Percentiles rank a stretch among this genome's conserved stretches.
Conservation (phyloP, 53 echinoderm and acorn worm species). For the Zoroaster sp. region DNA sequence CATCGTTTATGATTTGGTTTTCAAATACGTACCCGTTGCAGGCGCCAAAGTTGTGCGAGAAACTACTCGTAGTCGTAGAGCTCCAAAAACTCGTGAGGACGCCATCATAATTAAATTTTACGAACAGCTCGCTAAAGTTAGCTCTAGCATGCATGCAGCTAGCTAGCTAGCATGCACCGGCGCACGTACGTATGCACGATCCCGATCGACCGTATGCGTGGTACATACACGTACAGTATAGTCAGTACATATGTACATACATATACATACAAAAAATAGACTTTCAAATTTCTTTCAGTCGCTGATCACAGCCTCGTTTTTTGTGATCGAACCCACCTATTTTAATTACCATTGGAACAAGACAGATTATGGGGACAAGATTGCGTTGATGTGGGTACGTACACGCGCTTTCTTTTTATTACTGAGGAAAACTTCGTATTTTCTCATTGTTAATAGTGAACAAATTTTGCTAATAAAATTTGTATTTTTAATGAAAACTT, state of each 20-base stretch:
- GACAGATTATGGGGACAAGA: no score
- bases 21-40: constrained; percentile 51
- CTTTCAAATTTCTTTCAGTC: no score
- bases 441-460: neutral
- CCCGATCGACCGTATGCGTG: no score
- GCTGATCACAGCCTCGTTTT: neutral
- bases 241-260: no score
- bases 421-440: neutral
- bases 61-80: constrained; percentile 66
- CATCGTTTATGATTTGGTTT: neutral
- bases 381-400: neutral
- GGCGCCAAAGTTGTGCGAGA: constrained; percentile 62
- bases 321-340: neutral
- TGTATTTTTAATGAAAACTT: neutral
- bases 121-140: no score
- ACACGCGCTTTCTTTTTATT: neutral
- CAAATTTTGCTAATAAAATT: neutral
- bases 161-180: no score
- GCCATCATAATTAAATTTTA: constrained; percentile 64
- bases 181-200: no score
- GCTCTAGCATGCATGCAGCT: no score
- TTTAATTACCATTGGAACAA: neutral
- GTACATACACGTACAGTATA: no score
- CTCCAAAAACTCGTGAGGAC: constrained; percentile 68
- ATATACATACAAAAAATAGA: no score